Evolutionary conservation across 1,140 invertebrate species (phyloP).

Genomic region (Leptinotarsa lineolata): DNA sequence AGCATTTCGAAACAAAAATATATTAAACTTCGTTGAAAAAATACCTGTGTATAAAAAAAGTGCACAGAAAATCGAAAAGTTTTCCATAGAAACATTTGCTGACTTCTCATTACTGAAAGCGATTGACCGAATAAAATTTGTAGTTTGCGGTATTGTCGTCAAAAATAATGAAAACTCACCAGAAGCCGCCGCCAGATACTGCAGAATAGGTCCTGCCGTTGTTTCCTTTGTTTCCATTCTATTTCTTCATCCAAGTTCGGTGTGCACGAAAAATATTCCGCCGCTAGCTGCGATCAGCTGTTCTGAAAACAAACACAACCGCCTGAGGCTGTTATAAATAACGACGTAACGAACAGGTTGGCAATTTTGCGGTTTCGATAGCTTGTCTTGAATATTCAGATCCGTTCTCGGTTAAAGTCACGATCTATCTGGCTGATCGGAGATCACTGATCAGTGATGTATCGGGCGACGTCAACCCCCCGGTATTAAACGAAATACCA

Average conservation of each 20-base stretch:
- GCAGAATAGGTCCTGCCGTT: slow-evolving; percentile 35
- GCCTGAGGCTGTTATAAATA: neutral
- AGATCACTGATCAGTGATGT: no score
- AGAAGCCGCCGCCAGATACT: slow-evolving; percentile 38
- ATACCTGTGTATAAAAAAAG: no score
- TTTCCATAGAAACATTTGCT: no score
- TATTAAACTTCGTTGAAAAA: no score
- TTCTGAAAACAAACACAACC: neutral
- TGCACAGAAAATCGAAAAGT: no score
- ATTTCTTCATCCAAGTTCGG: neutral
- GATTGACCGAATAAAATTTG: no score
- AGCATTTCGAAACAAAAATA: no score
- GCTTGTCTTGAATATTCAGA: neutral
- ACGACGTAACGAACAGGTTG: neutral
- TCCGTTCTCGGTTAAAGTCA: neutral
- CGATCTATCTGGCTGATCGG: neutral
- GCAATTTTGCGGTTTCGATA: neutral
- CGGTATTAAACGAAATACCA: no score
- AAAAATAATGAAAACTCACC: slow-evolving; percentile 24
- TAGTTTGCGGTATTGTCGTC: neutral
- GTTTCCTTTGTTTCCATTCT: neutral
- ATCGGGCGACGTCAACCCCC: no score
- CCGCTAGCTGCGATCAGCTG: neutral
- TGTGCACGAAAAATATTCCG: neutral
- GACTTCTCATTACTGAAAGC: no score